A percentile compares a stretch with the other conserved stretches of the same genome.
phyloP scores from a whole-genome alignment of 1,140 invertebrate species.

The Megathymus violae region DNA sequence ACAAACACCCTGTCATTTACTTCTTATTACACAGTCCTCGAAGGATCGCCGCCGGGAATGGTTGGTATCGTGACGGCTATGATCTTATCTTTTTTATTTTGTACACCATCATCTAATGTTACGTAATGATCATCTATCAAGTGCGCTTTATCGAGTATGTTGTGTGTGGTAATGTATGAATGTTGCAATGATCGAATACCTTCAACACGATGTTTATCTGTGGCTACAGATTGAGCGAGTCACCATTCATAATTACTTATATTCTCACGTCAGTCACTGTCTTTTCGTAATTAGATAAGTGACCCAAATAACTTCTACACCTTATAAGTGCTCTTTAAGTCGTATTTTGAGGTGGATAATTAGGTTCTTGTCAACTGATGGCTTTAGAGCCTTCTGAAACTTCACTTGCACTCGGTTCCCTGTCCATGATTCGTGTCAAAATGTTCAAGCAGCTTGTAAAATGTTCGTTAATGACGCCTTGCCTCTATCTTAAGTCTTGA shows the following conservation, averaged over 20 bases:
- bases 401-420: slow-evolving; percentile 8
- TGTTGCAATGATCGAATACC: slow-evolving; percentile 34
- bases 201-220: slow-evolving; percentile 35
- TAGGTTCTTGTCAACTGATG: slow-evolving; percentile 27
- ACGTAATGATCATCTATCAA: slow-evolving; percentile 34
- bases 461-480: no score
- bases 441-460: no score
- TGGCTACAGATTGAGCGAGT: slow-evolving; percentile 42
- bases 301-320: slow-evolving; percentile 31
- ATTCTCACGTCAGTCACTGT: slow-evolving; percentile 46
- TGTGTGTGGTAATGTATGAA: slow-evolving; percentile 30
- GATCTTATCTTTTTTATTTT: slow-evolving; percentile 35
- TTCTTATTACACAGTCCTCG: slow-evolving; percentile 35
- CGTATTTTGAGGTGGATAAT: slow-evolving; percentile 19
- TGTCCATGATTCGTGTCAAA: no score
- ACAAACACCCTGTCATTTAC: slow-evolving; percentile 39
- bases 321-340: slow-evolving; percentile 33
- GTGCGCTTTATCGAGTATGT: slow-evolving; percentile 4
- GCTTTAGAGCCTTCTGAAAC: slow-evolving; percentile 24
- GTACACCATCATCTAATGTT: slow-evolving; percentile 19
- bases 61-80: slow-evolving; percentile 39
- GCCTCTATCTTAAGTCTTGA: no score
- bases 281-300: slow-evolving; percentile 40
- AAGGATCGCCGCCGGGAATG: slow-evolving; percentile 29
- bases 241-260: slow-evolving; percentile 56